A percentile compares a stretch with the other conserved stretches of the same genome.
Conservation (phyloP, 2,797 vertebrate species). For the Sebastes dallii region DNA sequence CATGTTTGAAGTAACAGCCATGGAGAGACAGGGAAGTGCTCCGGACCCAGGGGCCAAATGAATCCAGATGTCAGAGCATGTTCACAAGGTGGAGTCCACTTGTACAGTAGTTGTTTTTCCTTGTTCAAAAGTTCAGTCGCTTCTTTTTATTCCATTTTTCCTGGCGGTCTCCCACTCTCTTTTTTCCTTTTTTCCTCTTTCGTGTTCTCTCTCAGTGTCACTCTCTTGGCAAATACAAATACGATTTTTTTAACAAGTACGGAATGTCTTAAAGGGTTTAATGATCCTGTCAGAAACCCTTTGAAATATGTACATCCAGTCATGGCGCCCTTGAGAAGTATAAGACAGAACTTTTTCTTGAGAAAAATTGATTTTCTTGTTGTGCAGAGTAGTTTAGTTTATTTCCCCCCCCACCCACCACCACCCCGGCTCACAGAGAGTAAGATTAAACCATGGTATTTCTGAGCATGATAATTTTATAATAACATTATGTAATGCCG, state of each 20-base stretch:
- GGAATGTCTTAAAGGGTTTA: constrained; percentile 52
- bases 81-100: constrained; percentile 74
- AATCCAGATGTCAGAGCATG: constrained; percentile 76
- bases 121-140: constrained; percentile 65
- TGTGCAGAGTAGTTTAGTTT: neutral
- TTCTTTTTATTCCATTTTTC: constrained; percentile 58
- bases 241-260: constrained; percentile 52
- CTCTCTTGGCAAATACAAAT: constrained; percentile 45
- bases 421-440: constrained; percentile 12
- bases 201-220: constrained; percentile 44
- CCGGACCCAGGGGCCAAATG: constrained; percentile 69
- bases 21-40: constrained; percentile 60
- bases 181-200: constrained; percentile 8
- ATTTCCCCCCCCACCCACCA: neutral
- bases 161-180: constrained; percentile 37
- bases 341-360: neutral
- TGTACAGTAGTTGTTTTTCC: constrained; percentile 78
- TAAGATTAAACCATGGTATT: constrained; percentile 44
- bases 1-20: constrained; percentile 61
- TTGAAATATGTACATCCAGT: constrained; percentile 26
- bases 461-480: constrained; percentile 57
- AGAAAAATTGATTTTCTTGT: neutral
- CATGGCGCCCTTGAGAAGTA: constrained; percentile 3
- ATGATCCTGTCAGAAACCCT: constrained; percentile 37
- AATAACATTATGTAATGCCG: constrained; percentile 60